Evolutionary conservation across 2,797 vertebrate species (phyloP), one percentile per base, ranked within the genome.

Genomic region (Tympanoctomys barrerae): DNA sequence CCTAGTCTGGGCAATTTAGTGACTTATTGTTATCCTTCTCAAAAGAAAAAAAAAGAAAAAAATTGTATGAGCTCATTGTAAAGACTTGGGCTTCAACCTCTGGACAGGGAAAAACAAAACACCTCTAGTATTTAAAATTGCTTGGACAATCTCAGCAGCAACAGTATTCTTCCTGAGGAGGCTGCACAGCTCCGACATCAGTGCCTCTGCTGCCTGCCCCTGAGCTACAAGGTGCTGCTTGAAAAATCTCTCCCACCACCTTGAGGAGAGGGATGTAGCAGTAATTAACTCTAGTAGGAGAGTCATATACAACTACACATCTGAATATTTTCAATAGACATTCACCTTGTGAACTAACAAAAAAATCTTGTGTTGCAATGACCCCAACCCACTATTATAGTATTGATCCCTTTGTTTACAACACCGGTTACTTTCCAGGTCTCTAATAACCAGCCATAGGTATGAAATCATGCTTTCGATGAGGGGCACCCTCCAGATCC

Each of bases 201-300:
- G 57, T 94, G 75, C 96, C 90, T 94, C 95, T 77, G 94, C 91
- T 87, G 87, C 86, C 71, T 94, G 96, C 94, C 84, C 61, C 59
- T 12, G 57, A 97, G 89, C 96, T 86, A 89, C 93, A 86, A 77
- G 94, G 93, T 97, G 96, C 84, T 97, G 7, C n/a, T 94, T 0
- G 12, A 95, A 97, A 98, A 97, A 96, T 94, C 78, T 59, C 46
- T 97, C 96, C 87, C 57, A 75, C 86, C 42, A 71, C 82, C 7
- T 73, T 95, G 94, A 96, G 96, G 28, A 4, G 71, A 42, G 75
- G 94, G 87, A 89, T 94, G 78, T 95, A 96, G 87, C 94, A 87
- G 94, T 96, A 96, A 95, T 97, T 97, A 97, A 89, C 94, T 95
- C 94, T 96, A 98, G 95, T 91, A 80, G 94, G 97, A 82, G 22